Conservation (phyloP, 2,888 invertebrate genomes). For the Nemotelus pantherinus region DNA sequence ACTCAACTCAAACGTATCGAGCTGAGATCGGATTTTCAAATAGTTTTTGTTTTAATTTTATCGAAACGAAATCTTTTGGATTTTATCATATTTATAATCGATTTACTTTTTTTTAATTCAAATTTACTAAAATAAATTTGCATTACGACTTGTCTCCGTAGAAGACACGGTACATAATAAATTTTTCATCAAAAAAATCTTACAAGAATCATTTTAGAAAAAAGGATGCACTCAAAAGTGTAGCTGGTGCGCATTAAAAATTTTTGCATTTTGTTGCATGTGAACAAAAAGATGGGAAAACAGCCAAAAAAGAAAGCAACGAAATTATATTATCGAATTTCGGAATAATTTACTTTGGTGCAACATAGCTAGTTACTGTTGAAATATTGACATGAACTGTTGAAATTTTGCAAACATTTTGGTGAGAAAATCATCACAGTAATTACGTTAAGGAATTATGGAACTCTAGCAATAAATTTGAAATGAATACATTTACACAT, state of each 20-base stretch:
- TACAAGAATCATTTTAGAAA: no score
- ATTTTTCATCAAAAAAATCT: background rate
- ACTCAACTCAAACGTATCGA: conserved; percentile 7
- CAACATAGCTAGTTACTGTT: conserved; percentile 56
- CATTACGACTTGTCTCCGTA: conserved; percentile 6
- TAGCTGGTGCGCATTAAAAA: conserved; percentile 16
- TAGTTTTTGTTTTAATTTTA: background rate
- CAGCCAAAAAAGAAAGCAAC: conserved; percentile 29
- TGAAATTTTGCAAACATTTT: no score
- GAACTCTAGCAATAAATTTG: no score
- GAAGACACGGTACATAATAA: background rate
- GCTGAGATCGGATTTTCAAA: conserved; percentile 3
- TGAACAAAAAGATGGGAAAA: conserved; percentile 17
- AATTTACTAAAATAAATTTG: conserved; percentile 21
- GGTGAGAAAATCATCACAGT: no score
- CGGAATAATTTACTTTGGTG: conserved; percentile 45
- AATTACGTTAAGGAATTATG: no score
- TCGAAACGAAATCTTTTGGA: no score
- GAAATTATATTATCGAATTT: conserved; percentile 6
- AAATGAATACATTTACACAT: no score
- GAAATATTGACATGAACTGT: no score
- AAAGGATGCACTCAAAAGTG: no score
- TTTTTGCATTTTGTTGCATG: background rate
- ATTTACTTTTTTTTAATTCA: background rate
- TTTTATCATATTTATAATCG: no score